Percentiles rank a stretch among this genome's conserved stretches.
Evolutionary conservation across 2,888 invertebrate genomes (phyloP).

Genomic region (Tetragnatha montana): DNA sequence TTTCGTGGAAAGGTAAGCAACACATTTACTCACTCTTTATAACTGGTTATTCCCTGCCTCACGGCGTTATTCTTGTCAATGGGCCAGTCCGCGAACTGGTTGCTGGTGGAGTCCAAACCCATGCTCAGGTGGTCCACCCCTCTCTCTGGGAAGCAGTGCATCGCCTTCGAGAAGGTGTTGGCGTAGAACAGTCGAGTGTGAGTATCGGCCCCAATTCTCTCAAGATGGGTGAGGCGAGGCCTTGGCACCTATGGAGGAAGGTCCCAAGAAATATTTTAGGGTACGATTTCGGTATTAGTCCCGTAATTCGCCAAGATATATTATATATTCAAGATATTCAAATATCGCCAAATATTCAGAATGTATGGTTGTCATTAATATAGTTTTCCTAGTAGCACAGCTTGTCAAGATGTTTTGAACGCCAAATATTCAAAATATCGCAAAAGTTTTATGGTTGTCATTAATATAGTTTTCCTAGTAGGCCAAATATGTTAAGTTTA

Average conservation of each 20-base stretch:
- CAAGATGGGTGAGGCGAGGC: neutral
- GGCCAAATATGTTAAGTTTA: too few relatives aligned
- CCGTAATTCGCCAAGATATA: neutral
- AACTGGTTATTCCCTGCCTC: constrained; percentile 1
- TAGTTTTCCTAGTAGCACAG: too few relatives aligned
- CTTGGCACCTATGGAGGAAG: neutral
- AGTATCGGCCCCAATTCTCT: constrained; percentile 12
- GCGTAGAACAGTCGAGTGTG: constrained; percentile 31
- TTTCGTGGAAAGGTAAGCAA: too few relatives aligned
- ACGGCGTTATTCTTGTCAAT: constrained; percentile 36
- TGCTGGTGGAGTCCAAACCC: constrained; percentile 19
- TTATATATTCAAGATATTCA: neutral
- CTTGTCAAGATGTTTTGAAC: neutral
- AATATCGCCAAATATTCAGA: neutral
- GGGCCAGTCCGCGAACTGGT: constrained; percentile 47
- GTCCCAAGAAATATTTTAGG: neutral
- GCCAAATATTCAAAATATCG: neutral
- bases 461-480: too few relatives aligned
- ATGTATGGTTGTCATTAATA: too few relatives aligned
- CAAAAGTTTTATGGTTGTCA: neutral
- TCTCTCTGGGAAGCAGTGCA: neutral
- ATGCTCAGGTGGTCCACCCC: constrained; percentile 29
- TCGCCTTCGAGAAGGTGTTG: constrained; percentile 28
- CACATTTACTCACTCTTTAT: neutral
- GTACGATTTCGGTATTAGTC: neutral